These are phyloP conservation scores for Sebastes fasciatus DNA, from an alignment of 2,113 vertebrate species.

Conservation along the genomic window DNA sequence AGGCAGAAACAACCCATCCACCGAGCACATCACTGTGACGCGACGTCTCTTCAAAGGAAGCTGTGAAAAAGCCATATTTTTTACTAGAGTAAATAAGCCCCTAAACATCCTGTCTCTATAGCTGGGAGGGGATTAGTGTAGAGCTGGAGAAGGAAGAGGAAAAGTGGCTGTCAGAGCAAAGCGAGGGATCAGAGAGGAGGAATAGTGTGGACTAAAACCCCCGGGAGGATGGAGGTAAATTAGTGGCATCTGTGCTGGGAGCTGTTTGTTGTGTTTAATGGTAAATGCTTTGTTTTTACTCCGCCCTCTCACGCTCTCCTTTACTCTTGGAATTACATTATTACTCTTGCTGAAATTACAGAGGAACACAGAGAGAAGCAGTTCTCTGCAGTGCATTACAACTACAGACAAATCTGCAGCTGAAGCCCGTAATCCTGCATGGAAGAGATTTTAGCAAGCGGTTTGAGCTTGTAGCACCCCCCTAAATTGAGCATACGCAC, in stretches of 20 bases:
- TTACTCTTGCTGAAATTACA: slow-evolving; percentile 50
- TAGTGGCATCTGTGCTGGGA: slow-evolving; percentile 54
- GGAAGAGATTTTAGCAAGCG: slow-evolving; percentile 34
- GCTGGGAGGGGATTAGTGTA: slow-evolving; percentile 76
- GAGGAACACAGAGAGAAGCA: slow-evolving; percentile 11
- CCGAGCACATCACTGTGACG: slow-evolving; percentile 12
- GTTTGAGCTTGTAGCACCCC: slow-evolving; percentile 37
- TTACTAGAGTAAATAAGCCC: slow-evolving; percentile 75
- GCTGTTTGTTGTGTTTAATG: slow-evolving; percentile 61
- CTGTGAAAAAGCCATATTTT: slow-evolving; percentile 58
- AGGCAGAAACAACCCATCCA: slow-evolving; percentile 18
- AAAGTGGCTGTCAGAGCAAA: slow-evolving; percentile 73
- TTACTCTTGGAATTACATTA: slow-evolving; percentile 43
- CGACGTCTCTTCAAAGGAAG: slow-evolving; percentile 41
- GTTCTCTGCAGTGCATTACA: slow-evolving; percentile 44
- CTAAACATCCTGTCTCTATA: slow-evolving; percentile 73
- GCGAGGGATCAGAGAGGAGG: slow-evolving; percentile 65
- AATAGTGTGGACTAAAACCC: slow-evolving; percentile 54
- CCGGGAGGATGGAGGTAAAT: slow-evolving; percentile 62
- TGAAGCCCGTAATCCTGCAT: slow-evolving; percentile 54
- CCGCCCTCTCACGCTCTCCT: slow-evolving; percentile 9
- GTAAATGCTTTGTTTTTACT: slow-evolving; percentile 66
- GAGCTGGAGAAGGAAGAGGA: slow-evolving; percentile 55
- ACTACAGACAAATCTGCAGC: slow-evolving; percentile 44
- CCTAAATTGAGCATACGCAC: slow-evolving; percentile 36